A percentile compares a stretch with the other conserved stretches of the same genome.
These are phyloP conservation scores for Oncorhynchus tshawytscha DNA, from an alignment of 2,113 vertebrate species.

Conservation along the genomic window DNA sequence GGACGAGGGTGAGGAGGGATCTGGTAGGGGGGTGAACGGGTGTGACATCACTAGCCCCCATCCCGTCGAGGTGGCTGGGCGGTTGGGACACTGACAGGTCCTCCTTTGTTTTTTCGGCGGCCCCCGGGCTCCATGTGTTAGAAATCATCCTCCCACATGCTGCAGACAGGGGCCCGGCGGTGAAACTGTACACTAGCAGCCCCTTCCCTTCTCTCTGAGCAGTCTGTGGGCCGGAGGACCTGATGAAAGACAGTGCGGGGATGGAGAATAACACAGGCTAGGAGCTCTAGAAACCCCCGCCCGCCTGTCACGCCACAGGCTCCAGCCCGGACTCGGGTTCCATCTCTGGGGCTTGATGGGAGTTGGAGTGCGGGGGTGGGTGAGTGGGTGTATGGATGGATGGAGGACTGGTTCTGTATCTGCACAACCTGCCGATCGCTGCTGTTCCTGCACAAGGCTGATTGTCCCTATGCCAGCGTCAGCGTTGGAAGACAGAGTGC, in stretches of 20 bases:
- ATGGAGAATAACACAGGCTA: constrained; percentile 72
- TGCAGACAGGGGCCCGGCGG: constrained; percentile 64
- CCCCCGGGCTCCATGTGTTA: constrained; percentile 78
- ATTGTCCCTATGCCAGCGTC: constrained; percentile 38
- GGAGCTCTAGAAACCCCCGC: constrained; percentile 54
- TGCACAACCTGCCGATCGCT: constrained; percentile 44
- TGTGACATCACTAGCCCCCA: constrained; percentile 62
- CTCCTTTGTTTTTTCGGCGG: constrained; percentile 73
- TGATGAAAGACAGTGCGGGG: constrained; percentile 78
- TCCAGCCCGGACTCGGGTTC: constrained; percentile 6
- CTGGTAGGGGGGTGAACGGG: constrained; percentile 53
- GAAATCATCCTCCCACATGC: constrained; percentile 82
- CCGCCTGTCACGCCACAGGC: constrained; percentile 10
- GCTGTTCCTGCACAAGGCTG: constrained; percentile 53
- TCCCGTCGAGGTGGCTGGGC: constrained; percentile 39
- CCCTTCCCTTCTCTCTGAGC: constrained; percentile 20
- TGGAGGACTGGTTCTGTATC: constrained; percentile 31
- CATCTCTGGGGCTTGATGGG: constrained; percentile 46
- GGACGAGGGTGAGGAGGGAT: constrained; percentile 10
- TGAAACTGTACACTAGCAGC: constrained; percentile 70
- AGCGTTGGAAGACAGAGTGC: neutral
- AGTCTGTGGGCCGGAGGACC: constrained; percentile 66
- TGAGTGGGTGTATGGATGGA: neutral
- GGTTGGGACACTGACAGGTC: constrained; percentile 71
- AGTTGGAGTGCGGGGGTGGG: constrained; percentile 46